phyloP scores from a whole-genome alignment of 2,797 vertebrate species.

The Gobionotothen gibberifrons region DNA sequence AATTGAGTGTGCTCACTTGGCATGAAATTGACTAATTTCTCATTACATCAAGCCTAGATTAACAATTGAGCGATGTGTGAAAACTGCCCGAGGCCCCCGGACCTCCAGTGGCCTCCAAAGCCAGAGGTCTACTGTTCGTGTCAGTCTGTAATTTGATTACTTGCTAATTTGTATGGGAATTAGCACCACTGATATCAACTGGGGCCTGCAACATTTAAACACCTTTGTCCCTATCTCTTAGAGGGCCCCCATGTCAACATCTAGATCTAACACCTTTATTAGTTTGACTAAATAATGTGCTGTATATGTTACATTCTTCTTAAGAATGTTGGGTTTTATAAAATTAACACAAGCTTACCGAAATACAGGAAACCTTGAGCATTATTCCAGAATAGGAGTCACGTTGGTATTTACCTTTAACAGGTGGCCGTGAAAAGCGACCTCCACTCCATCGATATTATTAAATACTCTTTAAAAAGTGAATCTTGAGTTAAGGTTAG shows the following conservation, averaged over 20 bases:
- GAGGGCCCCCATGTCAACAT: not conserved
- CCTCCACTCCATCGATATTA: not conserved
- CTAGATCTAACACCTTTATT: not conserved
- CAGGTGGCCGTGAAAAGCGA: conserved; percentile 2
- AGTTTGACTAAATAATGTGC: not conserved
- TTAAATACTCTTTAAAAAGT: not conserved
- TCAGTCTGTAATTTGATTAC: conserved; percentile 1
- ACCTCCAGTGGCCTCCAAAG: not conserved
- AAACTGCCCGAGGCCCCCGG: not conserved
- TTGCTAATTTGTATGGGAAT: not conserved
- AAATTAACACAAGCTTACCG: not conserved
- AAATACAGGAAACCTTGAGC: not conserved
- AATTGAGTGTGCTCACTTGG: not conserved
- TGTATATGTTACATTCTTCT: not conserved
- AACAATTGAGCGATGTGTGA: not conserved
- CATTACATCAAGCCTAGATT: not conserved
- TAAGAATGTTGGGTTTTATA: not conserved
- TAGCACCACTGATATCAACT: not conserved
- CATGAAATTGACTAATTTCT: not conserved
- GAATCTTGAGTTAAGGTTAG: not conserved
- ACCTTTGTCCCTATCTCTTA: not conserved
- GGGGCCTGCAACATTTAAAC: not conserved
- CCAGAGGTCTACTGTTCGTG: not conserved
- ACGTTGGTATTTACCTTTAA: not conserved
- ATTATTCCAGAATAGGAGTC: not conserved